phyloP scores from a whole-genome alignment of 2,888 invertebrate genomes.

The Sclerodermus sp. region DNA sequence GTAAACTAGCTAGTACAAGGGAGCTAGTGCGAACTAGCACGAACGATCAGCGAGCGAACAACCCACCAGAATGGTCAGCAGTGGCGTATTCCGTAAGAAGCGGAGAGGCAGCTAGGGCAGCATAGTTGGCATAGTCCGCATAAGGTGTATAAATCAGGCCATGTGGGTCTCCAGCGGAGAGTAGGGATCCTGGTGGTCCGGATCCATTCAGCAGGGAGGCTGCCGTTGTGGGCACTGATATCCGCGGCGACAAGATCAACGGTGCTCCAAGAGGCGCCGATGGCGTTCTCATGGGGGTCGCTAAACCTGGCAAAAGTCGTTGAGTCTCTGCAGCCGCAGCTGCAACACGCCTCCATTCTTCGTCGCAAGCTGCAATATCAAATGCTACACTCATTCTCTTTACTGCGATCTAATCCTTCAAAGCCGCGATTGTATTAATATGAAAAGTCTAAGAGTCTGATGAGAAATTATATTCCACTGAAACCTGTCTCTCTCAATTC shows the following conservation, averaged over 20 bases:
- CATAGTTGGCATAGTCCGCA: slow-evolving; percentile 88
- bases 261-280: slow-evolving; percentile 88
- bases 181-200: slow-evolving; percentile 67
- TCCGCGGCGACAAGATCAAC: slow-evolving; percentile 86
- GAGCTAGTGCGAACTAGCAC: slow-evolving; percentile 3
- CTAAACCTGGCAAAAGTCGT: slow-evolving; percentile 71
- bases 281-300: slow-evolving; percentile 66
- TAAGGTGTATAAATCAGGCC: slow-evolving; percentile 88
- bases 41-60: slow-evolving; percentile 75
- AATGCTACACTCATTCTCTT: slow-evolving; percentile 45
- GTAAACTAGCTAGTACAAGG: neutral
- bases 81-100: slow-evolving; percentile 81
- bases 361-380: slow-evolving; percentile 72
- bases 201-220: slow-evolving; percentile 66
- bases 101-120: slow-evolving; percentile 78
- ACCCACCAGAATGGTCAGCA: slow-evolving; percentile 95
- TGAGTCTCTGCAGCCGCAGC: slow-evolving; percentile 81
- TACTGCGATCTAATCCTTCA: too few relatives aligned
- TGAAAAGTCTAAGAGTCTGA: too few relatives aligned
- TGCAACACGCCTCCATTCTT: slow-evolving; percentile 83
- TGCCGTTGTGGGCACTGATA: slow-evolving; percentile 80
- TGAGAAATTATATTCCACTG: too few relatives aligned
- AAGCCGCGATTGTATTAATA: too few relatives aligned
- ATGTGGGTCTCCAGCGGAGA: slow-evolving; percentile 74
- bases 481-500: too few relatives aligned